phyloP scores from a whole-genome alignment of 2,888 invertebrate genomes.

The Lycia hirtaria region DNA sequence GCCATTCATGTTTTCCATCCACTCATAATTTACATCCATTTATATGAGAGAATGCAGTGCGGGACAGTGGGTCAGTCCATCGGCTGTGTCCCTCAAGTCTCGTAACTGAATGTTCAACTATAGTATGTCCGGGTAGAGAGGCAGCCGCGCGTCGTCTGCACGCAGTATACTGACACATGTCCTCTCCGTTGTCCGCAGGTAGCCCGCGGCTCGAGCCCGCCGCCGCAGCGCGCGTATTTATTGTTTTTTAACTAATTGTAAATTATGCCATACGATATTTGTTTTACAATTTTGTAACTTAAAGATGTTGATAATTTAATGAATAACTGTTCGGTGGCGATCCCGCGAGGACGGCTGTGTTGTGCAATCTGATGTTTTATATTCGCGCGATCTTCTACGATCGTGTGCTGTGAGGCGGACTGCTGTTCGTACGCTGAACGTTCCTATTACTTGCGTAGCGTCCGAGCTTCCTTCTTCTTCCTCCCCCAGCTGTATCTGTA shows the following conservation, averaged over 20 bases:
- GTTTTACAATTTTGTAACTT: conserved; percentile 74
- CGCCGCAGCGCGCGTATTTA: conserved; percentile 61
- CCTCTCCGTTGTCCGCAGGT: too few relatives aligned
- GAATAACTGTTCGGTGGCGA: conserved; percentile 52
- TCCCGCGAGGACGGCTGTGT: conserved; percentile 51
- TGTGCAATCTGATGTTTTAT: conserved; percentile 56
- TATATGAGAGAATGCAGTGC: too few relatives aligned
- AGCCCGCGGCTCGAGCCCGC: conserved; percentile 12
- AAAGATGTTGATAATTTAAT: conserved; percentile 64
- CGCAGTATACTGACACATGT: too few relatives aligned
- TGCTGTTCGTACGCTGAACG: conserved; percentile 64
- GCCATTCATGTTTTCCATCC: too few relatives aligned
- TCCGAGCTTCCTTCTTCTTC: conserved; percentile 55
- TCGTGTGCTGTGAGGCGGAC: conserved; percentile 62
- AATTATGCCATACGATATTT: conserved; percentile 74
- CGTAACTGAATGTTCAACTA: too few relatives aligned
- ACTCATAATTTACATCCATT: too few relatives aligned
- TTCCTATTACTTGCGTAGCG: conserved; percentile 62
- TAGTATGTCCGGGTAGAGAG: too few relatives aligned
- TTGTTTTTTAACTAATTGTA: conserved; percentile 63
- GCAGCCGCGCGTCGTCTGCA: too few relatives aligned
- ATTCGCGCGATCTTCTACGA: conserved; percentile 51
- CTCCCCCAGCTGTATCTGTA: not conserved
- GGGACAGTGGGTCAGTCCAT: too few relatives aligned
- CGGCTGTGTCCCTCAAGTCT: too few relatives aligned